Conservation (phyloP, 2,113 vertebrate species). For the Coregonus clupeaformis region DNA sequence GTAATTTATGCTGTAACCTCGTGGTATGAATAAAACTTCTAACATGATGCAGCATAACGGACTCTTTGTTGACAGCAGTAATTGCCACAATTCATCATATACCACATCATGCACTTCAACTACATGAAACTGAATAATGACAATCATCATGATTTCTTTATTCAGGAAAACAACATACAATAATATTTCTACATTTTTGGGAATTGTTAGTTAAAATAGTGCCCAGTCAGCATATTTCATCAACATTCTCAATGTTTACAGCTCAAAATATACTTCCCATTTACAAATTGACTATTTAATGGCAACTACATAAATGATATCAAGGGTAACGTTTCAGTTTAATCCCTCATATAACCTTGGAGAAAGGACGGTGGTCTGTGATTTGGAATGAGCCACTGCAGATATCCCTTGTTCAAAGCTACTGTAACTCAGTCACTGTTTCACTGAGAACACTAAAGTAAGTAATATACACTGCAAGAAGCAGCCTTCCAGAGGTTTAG, state of each 20-base stretch:
- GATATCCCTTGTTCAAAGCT: neutral
- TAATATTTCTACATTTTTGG: slow-evolving; percentile 4
- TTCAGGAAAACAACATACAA: slow-evolving; percentile 21
- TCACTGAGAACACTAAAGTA: slow-evolving; percentile 4
- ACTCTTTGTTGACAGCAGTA: too few relatives aligned
- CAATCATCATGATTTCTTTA: slow-evolving; percentile 32
- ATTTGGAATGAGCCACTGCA: neutral
- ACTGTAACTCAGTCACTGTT: neutral
- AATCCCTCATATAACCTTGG: slow-evolving; percentile 17
- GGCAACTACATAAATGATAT: slow-evolving; percentile 13
- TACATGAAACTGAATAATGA: neutral
- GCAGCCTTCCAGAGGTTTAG: neutral
- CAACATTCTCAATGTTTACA: slow-evolving; percentile 45
- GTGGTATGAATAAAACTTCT: too few relatives aligned
- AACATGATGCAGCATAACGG: too few relatives aligned
- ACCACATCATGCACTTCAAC: neutral
- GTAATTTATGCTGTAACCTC: too few relatives aligned
- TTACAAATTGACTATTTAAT: slow-evolving; percentile 36
- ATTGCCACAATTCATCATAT: too few relatives aligned
- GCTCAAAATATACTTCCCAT: slow-evolving; percentile 20
- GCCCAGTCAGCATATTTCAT: slow-evolving; percentile 19
- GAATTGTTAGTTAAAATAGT: slow-evolving; percentile 46
- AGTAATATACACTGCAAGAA: neutral
- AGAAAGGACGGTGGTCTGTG: neutral
- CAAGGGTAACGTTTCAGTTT: neutral